Percentiles rank a stretch among this genome's conserved stretches.
These are phyloP conservation scores for Eupelmus urozonus DNA, from an alignment of 2,888 invertebrate genomes.

Conservation along the genomic window DNA sequence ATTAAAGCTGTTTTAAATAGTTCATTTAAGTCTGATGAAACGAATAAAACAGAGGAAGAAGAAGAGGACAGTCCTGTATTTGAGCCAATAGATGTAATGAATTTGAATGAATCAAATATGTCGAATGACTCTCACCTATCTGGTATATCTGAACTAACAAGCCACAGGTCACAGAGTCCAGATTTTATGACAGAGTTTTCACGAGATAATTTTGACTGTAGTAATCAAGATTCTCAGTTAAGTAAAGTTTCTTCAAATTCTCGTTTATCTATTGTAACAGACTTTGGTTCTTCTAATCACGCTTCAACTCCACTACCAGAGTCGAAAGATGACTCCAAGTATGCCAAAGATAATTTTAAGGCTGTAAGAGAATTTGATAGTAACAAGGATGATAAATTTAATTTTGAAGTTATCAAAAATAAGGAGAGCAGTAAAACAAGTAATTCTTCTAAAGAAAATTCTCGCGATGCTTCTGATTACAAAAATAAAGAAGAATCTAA, in stretches of 20 bases:
- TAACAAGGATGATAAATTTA: slow-evolving; percentile 65
- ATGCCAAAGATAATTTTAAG: slow-evolving; percentile 70
- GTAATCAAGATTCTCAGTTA: slow-evolving; percentile 81
- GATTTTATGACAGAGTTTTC: slow-evolving; percentile 74
- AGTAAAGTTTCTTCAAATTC: slow-evolving; percentile 83
- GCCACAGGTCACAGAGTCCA: slow-evolving; percentile 78
- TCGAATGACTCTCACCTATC: slow-evolving; percentile 81
- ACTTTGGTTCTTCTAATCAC: slow-evolving; percentile 78
- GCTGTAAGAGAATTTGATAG: slow-evolving; percentile 68
- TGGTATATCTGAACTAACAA: slow-evolving; percentile 80
- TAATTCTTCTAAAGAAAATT: slow-evolving; percentile 70
- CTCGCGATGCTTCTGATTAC: slow-evolving; percentile 69
- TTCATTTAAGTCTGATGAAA: slow-evolving; percentile 76
- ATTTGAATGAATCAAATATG: slow-evolving; percentile 78
- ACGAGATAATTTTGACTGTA: slow-evolving; percentile 73
- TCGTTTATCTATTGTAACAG: slow-evolving; percentile 79
- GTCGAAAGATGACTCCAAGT: slow-evolving; percentile 68
- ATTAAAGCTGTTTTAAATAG: slow-evolving; percentile 64
- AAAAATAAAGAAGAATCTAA: slow-evolving; percentile 64
- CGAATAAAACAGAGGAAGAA: slow-evolving; percentile 77
- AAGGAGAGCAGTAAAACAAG: slow-evolving; percentile 67
- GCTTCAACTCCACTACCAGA: slow-evolving; percentile 72
- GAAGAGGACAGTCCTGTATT: slow-evolving; percentile 84
- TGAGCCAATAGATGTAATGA: slow-evolving; percentile 80
- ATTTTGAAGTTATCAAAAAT: slow-evolving; percentile 68